These are phyloP conservation scores for Litoditis marina DNA, from an alignment of 2,888 invertebrate species.

Conservation along the genomic window DNA sequence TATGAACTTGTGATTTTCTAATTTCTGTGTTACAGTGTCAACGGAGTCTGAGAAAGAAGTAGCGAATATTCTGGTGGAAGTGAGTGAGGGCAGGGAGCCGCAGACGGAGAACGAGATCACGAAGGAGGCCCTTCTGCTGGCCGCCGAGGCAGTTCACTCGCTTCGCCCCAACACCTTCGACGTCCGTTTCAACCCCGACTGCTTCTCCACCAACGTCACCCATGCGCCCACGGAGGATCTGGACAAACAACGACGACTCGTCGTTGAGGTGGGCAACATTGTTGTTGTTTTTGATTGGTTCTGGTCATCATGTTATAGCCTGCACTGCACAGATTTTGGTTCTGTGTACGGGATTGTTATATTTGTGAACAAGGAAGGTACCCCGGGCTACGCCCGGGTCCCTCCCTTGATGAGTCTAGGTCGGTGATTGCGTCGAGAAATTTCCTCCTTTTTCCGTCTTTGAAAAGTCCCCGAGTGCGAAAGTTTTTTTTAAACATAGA, in stretches of 20 bases:
- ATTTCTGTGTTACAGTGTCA: not conserved
- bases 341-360: no score
- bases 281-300: not conserved
- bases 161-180: conserved; percentile 92
- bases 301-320: no score
- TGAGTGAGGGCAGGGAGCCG: conserved; percentile 26
- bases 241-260: conserved; percentile 75
- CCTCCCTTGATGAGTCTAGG: no score
- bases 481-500: no score
- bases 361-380: no score
- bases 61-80: conserved; percentile 22
- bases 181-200: conserved; percentile 95
- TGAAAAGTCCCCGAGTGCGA: no score
- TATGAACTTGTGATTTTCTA: no score
- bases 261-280: conserved; percentile 73
- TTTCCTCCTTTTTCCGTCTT: no score
- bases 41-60: conserved; percentile 29
- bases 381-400: no score
- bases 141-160: conserved; percentile 86
- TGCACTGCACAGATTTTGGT: no score
- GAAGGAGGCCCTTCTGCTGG: conserved; percentile 66
- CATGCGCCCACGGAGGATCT: conserved; percentile 68
- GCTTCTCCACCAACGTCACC: conserved; percentile 87
- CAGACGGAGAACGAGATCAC: conserved; percentile 23
- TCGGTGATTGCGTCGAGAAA: no score